Percentiles rank a stretch among this genome's conserved stretches.
These are phyloP conservation scores for Drosophila baimaii DNA, from an alignment of 1,140 invertebrate species.

Conservation along the genomic window DNA sequence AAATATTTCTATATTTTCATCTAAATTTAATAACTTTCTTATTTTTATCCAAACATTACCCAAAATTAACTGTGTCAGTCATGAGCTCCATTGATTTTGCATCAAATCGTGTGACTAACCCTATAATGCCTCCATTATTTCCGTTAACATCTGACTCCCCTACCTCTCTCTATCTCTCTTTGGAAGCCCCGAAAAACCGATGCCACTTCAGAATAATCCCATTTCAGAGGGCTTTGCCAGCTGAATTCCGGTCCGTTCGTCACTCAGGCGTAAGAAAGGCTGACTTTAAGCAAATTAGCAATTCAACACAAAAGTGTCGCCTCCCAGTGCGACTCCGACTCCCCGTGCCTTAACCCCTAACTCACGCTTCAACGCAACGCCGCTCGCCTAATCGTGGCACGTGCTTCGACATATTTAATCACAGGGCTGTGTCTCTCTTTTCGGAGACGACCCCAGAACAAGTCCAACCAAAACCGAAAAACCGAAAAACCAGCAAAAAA, in stretches of 20 bases:
- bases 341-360: slow-evolving; percentile 32
- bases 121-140: slow-evolving; percentile 42
- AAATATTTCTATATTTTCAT: too few species aligned
- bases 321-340: slow-evolving; percentile 15
- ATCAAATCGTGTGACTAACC: slow-evolving; percentile 43
- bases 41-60: background rate
- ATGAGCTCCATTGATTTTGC: slow-evolving; percentile 6
- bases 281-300: slow-evolving; percentile 76
- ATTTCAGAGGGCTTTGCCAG: slow-evolving; percentile 11
- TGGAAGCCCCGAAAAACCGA: slow-evolving; percentile 12
- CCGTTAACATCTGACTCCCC: slow-evolving; percentile 43
- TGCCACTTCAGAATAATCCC: slow-evolving; percentile 37
- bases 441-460: slow-evolving; percentile 3
- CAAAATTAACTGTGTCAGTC: background rate
- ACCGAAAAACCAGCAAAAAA: slow-evolving; percentile 24
- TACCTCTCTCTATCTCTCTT: background rate
- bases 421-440: slow-evolving; percentile 51
- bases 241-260: slow-evolving; percentile 16
- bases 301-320: slow-evolving; percentile 71
- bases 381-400: slow-evolving; percentile 81
- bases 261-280: slow-evolving; percentile 44
- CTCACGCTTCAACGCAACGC: slow-evolving; percentile 68
- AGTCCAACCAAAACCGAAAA: slow-evolving; percentile 24
- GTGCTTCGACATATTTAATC: slow-evolving; percentile 79
- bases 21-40: too few species aligned